Base-by-base conservation (phyloP, 2,113 vertebrate species). In the Microtus oregoni region DNA sequence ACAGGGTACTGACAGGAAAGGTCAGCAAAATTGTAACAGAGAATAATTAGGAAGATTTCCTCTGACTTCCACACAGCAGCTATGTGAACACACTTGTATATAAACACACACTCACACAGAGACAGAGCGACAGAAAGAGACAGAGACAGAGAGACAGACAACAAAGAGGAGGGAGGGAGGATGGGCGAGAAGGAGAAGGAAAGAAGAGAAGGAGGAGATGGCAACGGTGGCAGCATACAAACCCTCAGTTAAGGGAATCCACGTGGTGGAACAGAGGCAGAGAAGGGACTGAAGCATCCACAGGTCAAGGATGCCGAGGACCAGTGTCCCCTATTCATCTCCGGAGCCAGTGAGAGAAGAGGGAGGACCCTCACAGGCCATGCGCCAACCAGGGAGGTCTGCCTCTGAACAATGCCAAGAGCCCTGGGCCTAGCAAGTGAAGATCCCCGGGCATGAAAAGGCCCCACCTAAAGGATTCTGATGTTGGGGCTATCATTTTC, bases 221-320 rank as follows among this genome's bases (percentile, higher is more conserved):
- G 12, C 2, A 5, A 13, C 1, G 0, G 58, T 0, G 67, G 58
- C 2, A 5, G 58, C 85, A n/a, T 20, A n/a, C 47, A 52, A 32
- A 55, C 11, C 19, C 32, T 17, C 32, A 17, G 47, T 52, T 26
- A 73, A 6, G 67, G 35, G 68, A 73, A 58, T 38, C 35, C 32
- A 72, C 35, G 2, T 19, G 30, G 2, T 19, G 30, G 22, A 32
- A 24, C 22, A 8, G 61, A 20, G 38, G 24, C 15, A 4, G 78
- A 61, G 11, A 2, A 1, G 26, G 12, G 5, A 50, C 6, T 1
- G 35, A 7, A 0, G 20, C 0, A 1, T 7, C 78, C 20, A 4
- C 55, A 47, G 13, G 28, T 65, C 20, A 7, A 26, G 41, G 90
- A 35, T 3, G 2, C 30, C 26, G 55, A 63, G 73, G 38, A 58